A percentile compares a stretch with the other conserved stretches of the same genome.
phyloP scores from a whole-genome alignment of 2,113 vertebrate species.

The Tachysurus vachellii region DNA sequence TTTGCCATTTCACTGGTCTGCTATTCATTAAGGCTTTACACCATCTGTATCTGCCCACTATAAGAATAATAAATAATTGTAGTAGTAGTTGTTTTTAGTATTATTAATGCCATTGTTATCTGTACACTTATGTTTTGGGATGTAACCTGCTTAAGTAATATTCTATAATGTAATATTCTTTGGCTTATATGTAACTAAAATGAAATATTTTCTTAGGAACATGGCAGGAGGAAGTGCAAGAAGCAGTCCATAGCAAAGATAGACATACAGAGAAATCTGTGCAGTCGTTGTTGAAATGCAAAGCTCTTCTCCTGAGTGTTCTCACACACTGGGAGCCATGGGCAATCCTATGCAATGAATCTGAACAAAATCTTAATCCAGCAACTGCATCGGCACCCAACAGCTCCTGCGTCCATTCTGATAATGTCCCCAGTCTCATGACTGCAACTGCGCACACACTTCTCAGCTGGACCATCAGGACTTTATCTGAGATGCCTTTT shows the following conservation, averaged over 20 bases:
- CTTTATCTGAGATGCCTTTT: constrained; percentile 59
- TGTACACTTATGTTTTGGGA: background rate
- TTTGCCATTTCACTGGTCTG: too few species aligned
- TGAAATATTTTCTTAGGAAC: constrained; percentile 65
- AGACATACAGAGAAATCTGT: constrained; percentile 43
- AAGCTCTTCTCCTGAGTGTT: constrained; percentile 69
- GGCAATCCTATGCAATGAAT: rapidly evolving
- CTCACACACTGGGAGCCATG: constrained; percentile 79
- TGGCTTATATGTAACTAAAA: background rate
- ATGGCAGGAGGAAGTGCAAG: constrained; percentile 72
- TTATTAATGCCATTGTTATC: background rate
- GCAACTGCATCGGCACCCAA: constrained; percentile 22
- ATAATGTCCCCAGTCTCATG: constrained; percentile 36
- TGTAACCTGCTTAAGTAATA: background rate
- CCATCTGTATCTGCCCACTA: too few species aligned
- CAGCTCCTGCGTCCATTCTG: constrained; percentile 21
- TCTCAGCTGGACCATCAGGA: constrained; percentile 76
- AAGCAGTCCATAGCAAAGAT: constrained; percentile 51
- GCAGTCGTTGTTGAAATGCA: constrained; percentile 69
- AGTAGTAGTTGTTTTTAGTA: background rate
- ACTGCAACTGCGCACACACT: constrained; percentile 57
- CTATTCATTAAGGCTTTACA: too few species aligned
- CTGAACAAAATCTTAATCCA: background rate
- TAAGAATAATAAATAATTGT: background rate
- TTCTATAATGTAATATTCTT: background rate